Evolutionary conservation across 2,888 invertebrate species (phyloP).

Genomic region (Drosophila prolongata): DNA sequence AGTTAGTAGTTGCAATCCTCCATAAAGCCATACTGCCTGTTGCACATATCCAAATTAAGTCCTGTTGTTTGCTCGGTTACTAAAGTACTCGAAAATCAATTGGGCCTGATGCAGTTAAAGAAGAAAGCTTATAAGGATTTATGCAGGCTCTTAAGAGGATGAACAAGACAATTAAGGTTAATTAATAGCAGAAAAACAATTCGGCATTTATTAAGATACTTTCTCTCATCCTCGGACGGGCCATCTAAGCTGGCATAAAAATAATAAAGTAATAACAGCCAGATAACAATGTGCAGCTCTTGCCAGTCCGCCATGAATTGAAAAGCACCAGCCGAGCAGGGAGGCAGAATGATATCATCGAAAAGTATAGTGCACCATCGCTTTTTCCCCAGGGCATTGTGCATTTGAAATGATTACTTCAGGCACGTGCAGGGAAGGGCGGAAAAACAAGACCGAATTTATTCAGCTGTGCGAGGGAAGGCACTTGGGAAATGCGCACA

Average conservation of each 20-base stretch:
- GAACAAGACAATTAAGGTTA: not conserved
- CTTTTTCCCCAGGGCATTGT: slow-evolving; percentile 52
- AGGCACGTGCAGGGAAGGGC: slow-evolving; percentile 14
- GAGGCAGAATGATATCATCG: slow-evolving; percentile 30
- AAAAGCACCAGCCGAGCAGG: slow-evolving; percentile 5
- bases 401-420: slow-evolving; percentile 68
- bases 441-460: slow-evolving; percentile 52
- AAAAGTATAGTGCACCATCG: slow-evolving; percentile 47
- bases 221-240: not conserved
- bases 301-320: slow-evolving; percentile 8
- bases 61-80: not conserved
- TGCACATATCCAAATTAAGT: not conserved
- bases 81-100: not conserved
- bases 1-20: not conserved
- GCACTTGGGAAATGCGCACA: slow-evolving; percentile 44
- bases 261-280: slow-evolving; percentile 20
- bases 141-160: not conserved
- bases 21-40: not conserved
- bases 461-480: slow-evolving; percentile 51
- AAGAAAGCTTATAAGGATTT: not conserved
- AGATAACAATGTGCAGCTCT: slow-evolving; percentile 2
- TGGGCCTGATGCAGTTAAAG: not conserved
- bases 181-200: no score
- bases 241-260: not conserved
- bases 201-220: not conserved